Evolutionary conservation across 1,140 invertebrate genomes (phyloP).

Genomic region (Mercenaria mercenaria): DNA sequence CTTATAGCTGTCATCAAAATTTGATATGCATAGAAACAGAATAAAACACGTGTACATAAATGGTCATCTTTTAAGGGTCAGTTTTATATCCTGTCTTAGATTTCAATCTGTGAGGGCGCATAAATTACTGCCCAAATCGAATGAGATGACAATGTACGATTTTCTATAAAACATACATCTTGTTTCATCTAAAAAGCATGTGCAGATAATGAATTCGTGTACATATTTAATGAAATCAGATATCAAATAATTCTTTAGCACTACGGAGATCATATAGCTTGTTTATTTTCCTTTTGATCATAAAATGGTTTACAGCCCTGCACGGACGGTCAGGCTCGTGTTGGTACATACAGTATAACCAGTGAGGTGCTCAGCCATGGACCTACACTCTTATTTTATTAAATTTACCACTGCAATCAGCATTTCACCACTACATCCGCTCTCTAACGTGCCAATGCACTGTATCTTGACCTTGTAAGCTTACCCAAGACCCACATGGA

Average conservation of each 20-base stretch:
- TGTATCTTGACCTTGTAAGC: too few relatives aligned
- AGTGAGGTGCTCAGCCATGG: not conserved
- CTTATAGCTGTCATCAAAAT: not conserved
- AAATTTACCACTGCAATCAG: too few relatives aligned
- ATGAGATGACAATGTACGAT: constrained; percentile 22
- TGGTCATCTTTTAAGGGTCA: constrained; percentile 38
- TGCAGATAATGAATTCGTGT: not conserved
- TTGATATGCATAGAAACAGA: not conserved
- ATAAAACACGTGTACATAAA: constrained; percentile 25
- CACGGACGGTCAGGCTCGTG: not conserved
- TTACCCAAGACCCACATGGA: too few relatives aligned
- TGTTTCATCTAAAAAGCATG: not conserved
- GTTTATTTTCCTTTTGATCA: constrained; percentile 35
- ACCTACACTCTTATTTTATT: too few relatives aligned
- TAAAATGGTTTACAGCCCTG: constrained; percentile 13
- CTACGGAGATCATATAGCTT: constrained; percentile 15
- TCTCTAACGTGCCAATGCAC: too few relatives aligned
- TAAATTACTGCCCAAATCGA: constrained; percentile 4
- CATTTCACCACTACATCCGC: too few relatives aligned
- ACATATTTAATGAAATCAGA: constrained; percentile 28
- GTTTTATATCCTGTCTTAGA: constrained; percentile 13
- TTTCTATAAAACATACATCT: constrained; percentile 22
- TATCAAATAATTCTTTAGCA: constrained; percentile 27
- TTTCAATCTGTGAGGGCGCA: constrained; percentile 35
- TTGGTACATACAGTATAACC: not conserved